Percentiles rank a stretch among this genome's conserved stretches.
These are phyloP conservation scores for Sinosuthora webbiana DNA, from an alignment of 2,113 vertebrate genomes.

Conservation along the genomic window DNA sequence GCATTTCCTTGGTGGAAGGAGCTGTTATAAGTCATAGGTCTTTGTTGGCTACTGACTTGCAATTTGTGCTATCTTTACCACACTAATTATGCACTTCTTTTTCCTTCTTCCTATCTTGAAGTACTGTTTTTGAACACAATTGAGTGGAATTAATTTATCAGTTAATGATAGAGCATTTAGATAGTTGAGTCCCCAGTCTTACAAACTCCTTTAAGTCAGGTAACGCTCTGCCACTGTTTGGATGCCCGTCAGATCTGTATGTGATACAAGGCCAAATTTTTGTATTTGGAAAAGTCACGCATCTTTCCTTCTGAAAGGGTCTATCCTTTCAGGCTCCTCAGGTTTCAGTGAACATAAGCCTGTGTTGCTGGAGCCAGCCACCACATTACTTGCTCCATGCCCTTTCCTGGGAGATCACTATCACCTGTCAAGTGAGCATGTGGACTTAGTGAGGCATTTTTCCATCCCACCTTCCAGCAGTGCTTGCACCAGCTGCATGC, in stretches of 20 bases:
- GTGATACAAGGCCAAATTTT: not conserved
- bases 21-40: not conserved
- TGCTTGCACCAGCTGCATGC: not conserved
- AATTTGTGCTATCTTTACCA: not conserved
- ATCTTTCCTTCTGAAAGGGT: not conserved
- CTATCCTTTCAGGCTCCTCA: not conserved
- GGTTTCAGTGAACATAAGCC: not conserved
- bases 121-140: not conserved
- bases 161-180: not conserved
- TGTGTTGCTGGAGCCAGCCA: not conserved
- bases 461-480: not conserved
- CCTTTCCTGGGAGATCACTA: not conserved
- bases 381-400: not conserved
- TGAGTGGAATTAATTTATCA: not conserved
- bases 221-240: not conserved
- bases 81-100: not conserved
- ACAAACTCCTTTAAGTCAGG: not conserved
- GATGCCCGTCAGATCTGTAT: not conserved
- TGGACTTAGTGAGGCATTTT: not conserved
- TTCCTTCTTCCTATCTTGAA: not conserved
- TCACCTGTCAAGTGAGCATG: not conserved
- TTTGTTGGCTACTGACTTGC: not conserved
- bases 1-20: not conserved
- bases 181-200: not conserved
- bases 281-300: not conserved